Evolutionary conservation across 2,113 vertebrate genomes (phyloP).

Genomic region (Aix galericulata): DNA sequence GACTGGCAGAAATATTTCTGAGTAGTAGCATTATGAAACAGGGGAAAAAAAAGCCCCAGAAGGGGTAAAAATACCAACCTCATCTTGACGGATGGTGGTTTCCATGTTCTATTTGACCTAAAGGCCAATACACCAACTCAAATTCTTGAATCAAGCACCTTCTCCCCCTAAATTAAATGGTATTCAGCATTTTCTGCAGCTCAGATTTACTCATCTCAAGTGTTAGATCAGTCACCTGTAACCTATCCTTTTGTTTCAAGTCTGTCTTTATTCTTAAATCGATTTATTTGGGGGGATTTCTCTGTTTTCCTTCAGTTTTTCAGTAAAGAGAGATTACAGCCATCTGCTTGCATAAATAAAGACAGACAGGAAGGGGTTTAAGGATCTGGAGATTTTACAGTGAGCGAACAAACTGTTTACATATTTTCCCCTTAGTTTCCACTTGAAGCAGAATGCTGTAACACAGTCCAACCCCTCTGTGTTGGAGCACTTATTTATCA

Average conservation of each 20-base stretch:
- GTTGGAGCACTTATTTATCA: constrained; percentile 46
- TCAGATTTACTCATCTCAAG: background rate
- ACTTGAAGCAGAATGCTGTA: constrained; percentile 3
- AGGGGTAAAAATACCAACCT: background rate
- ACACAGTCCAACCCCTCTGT: background rate
- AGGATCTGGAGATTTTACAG: background rate
- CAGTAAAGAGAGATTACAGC: background rate
- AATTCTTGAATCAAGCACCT: background rate
- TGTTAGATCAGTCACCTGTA: background rate
- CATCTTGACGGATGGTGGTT: background rate
- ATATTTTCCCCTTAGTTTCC: constrained; percentile 36
- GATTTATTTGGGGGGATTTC: background rate
- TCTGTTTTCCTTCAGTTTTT: background rate
- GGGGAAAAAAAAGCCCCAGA: background rate
- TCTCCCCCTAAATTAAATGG: background rate
- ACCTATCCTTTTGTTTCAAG: background rate
- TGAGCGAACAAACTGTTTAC: background rate
- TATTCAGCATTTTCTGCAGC: background rate
- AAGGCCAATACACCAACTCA: background rate
- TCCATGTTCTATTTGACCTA: background rate
- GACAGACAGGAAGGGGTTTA: background rate
- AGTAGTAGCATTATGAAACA: background rate
- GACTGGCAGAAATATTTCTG: background rate
- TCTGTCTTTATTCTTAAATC: background rate
- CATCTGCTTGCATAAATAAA: background rate